Percentiles rank a stretch among this genome's conserved stretches.
phyloP scores from a whole-genome alignment of 2,113 vertebrate genomes.

The Paramisgurnus dabryanus region DNA sequence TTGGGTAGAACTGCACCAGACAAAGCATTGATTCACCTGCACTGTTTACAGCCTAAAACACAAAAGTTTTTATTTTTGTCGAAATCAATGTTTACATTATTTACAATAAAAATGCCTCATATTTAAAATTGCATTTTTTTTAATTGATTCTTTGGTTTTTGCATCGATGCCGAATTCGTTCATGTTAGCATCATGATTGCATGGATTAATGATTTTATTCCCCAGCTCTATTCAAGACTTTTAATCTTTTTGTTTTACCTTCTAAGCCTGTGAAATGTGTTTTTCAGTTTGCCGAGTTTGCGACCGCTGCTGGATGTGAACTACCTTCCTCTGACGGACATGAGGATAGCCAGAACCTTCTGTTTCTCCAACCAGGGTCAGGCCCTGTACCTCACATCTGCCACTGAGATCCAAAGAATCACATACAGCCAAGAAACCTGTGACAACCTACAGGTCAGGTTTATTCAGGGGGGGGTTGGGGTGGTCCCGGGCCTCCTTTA shows the following conservation, averaged over 20 bases:
- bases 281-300: constrained; percentile 90
- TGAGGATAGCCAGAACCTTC: constrained; percentile 99
- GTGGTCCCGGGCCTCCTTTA: too few species aligned
- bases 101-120: too few species aligned
- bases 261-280: constrained; percentile 37
- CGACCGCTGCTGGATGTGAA: constrained; percentile 96
- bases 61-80: too few species aligned
- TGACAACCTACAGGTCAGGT: constrained; percentile 93
- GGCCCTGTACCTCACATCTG: constrained; percentile 96
- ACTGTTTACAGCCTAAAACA: too few species aligned
- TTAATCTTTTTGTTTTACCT: neutral
- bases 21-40: too few species aligned
- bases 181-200: too few species aligned
- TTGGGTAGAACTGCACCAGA: too few species aligned
- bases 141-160: too few species aligned
- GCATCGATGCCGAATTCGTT: too few species aligned
- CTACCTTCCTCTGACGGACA: constrained; percentile 97
- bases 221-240: neutral
- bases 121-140: too few species aligned
- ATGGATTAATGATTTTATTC: too few species aligned
- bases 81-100: too few species aligned
- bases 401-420: constrained; percentile 97
- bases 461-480: neutral
- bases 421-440: constrained; percentile 98
- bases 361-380: constrained; percentile 98